Conservation (phyloP, 2,888 invertebrate genomes). For the Anorthoa munda region DNA sequence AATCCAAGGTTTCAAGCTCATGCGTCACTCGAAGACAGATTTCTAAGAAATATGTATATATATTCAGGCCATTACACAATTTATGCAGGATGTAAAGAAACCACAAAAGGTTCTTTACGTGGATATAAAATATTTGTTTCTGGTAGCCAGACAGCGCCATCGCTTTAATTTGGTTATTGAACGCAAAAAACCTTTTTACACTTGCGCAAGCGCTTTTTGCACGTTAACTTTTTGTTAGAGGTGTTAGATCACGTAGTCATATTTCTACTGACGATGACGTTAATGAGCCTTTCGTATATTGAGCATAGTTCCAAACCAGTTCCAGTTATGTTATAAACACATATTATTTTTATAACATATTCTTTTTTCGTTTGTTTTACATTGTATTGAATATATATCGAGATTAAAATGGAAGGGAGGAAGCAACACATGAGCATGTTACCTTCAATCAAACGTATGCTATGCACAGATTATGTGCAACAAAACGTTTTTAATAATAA, state of each 20-base stretch:
- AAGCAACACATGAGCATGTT: constrained; percentile 37
- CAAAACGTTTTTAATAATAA: neutral
- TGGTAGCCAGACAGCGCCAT: neutral
- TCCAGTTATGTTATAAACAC: neutral
- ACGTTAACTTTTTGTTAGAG: constrained; percentile 35
- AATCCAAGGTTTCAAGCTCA: constrained; percentile 40
- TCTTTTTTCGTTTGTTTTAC: too few relatives aligned
- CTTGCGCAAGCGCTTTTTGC: constrained; percentile 32
- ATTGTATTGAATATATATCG: too few relatives aligned
- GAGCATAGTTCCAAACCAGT: constrained; percentile 36
- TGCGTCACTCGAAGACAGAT: constrained; percentile 4
- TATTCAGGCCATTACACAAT: neutral
- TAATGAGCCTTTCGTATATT: constrained; percentile 14
- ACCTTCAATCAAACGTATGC: constrained; percentile 22
- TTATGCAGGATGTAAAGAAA: constrained; percentile 3
- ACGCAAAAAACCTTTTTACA: constrained; percentile 23
- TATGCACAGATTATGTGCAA: neutral
- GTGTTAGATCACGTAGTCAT: constrained; percentile 1
- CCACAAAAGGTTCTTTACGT: neutral
- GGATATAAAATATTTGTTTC: neutral
- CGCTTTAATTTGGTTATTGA: constrained; percentile 8
- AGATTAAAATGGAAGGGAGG: neutral
- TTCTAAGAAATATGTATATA: constrained; percentile 21
- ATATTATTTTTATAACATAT: too few relatives aligned
- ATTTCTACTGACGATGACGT: constrained; percentile 2